These are phyloP conservation scores for Bellardia pandia DNA, from an alignment of 2,888 invertebrate species.

Conservation along the genomic window DNA sequence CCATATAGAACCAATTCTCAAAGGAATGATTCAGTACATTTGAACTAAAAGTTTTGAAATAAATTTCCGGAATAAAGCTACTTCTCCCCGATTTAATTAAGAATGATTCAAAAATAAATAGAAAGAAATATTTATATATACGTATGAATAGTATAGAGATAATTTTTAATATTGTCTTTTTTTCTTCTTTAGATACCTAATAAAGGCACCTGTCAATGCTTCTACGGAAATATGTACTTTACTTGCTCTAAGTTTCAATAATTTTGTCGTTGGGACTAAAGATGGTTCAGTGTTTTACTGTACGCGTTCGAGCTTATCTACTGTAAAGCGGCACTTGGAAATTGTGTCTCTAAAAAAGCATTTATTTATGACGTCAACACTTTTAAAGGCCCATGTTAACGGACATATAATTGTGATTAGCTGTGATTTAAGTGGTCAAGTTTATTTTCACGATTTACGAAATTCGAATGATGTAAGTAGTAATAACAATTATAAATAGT, in stretches of 20 bases:
- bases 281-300: constrained; percentile 82
- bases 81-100: too few species aligned
- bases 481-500: too few species aligned
- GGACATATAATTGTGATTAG: constrained; percentile 80
- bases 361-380: constrained; percentile 80
- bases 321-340: constrained; percentile 76
- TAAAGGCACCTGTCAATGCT: constrained; percentile 53
- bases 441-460: constrained; percentile 80
- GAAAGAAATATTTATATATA: too few species aligned
- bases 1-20: too few species aligned
- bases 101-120: too few species aligned
- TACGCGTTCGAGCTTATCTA: constrained; percentile 51
- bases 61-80: too few species aligned
- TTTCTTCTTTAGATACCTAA: constrained; percentile 49
- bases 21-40: too few species aligned
- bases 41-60: too few species aligned
- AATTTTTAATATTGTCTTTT: background rate
- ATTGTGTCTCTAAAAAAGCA: constrained; percentile 78
- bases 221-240: constrained; percentile 77
- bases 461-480: constrained; percentile 76
- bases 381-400: constrained; percentile 76
- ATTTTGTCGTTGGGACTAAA: constrained; percentile 81
- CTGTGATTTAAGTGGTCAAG: constrained; percentile 83
- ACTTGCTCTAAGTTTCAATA: constrained; percentile 76
- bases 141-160: background rate